phyloP scores from a whole-genome alignment of 2,888 invertebrate genomes.

The Empis stercorea region DNA sequence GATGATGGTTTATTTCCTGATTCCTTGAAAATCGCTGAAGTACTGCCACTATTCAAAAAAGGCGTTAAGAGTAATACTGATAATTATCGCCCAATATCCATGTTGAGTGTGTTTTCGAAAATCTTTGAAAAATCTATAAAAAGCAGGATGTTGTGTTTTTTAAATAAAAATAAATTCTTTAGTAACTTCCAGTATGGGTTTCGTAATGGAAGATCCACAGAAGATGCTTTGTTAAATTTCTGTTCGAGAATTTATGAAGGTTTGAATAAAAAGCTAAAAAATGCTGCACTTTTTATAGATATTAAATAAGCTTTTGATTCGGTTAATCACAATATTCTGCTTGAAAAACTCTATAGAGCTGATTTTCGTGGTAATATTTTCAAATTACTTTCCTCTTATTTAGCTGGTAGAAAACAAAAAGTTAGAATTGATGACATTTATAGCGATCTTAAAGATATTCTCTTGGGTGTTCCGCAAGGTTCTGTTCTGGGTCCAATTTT shows the following conservation, averaged over 20 bases:
- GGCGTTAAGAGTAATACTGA: not conserved
- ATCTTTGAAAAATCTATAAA: not conserved
- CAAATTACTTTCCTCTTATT: not conserved
- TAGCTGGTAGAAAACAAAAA: not conserved
- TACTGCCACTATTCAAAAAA: slow-evolving; percentile 5
- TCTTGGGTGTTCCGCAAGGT: not conserved
- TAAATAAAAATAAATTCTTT: not conserved
- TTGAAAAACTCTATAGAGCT: not conserved
- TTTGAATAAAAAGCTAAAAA: not conserved
- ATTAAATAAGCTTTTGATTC: not conserved
- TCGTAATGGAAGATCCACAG: not conserved
- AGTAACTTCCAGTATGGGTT: not conserved
- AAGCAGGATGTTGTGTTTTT: not conserved
- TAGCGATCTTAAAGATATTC: not conserved
- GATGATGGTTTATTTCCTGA: slow-evolving; percentile 7
- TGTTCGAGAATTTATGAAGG: not conserved
- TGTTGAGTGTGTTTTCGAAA: not conserved
- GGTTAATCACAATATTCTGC: not conserved
- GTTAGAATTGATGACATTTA: not conserved
- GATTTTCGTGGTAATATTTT: not conserved
- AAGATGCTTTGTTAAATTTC: not conserved
- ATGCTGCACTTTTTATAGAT: too few species aligned
- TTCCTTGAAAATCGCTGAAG: slow-evolving; percentile 3
- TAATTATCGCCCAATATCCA: slow-evolving; percentile 5
- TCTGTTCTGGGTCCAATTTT: not conserved